These are phyloP conservation scores for Carapus acus DNA, from an alignment of 2,797 vertebrate species.

Conservation along the genomic window DNA sequence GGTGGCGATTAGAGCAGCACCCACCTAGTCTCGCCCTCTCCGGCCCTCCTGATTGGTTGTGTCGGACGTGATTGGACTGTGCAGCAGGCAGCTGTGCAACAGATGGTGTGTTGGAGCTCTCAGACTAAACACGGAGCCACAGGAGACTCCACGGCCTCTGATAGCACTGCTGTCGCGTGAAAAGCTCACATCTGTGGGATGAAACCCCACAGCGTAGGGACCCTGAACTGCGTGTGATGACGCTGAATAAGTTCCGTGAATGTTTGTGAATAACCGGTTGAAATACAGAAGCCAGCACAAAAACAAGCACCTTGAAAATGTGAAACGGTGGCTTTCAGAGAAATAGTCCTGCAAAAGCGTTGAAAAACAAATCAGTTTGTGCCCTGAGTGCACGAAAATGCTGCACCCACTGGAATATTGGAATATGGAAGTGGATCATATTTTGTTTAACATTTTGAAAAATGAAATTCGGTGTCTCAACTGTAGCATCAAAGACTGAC, in stretches of 20 bases:
- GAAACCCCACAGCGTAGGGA: no score
- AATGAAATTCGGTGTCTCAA: neutral
- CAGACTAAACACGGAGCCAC: conserved; percentile 61
- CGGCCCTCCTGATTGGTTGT: conserved; percentile 21
- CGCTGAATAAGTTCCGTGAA: no score
- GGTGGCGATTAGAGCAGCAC: no score
- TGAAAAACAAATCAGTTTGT: no score
- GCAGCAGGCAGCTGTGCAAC: conserved; percentile 54
- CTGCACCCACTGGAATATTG: neutral
- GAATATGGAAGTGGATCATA: no score
- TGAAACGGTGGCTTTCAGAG: no score
- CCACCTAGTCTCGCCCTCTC: no score
- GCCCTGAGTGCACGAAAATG: neutral
- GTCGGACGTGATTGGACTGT: conserved; percentile 43
- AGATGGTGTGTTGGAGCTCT: conserved; percentile 49
- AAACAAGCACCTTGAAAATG: no score
- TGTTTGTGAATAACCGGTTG: no score
- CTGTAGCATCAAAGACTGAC: conserved; percentile 9
- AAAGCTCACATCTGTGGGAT: conserved; percentile 11
- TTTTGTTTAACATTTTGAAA: neutral
- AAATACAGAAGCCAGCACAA: no score
- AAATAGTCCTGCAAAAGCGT: neutral
- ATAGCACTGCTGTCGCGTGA: conserved; percentile 14
- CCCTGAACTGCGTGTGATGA: no score
- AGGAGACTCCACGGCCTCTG: conserved; percentile 37